Evolutionary conservation across 2,888 invertebrate species (phyloP).

Genomic region (Halocaridina rubra): DNA sequence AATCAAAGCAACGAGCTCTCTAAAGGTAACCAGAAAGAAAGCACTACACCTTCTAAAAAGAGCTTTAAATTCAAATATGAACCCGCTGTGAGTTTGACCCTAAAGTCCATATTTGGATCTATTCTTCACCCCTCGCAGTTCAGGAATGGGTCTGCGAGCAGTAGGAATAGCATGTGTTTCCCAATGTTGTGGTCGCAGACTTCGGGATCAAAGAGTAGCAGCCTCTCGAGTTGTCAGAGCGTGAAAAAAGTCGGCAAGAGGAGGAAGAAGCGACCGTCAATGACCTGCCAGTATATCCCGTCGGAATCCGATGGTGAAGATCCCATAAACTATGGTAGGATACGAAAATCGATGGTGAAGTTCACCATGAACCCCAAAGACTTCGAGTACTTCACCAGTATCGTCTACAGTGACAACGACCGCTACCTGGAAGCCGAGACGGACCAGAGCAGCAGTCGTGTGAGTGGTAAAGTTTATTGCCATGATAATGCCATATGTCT

Average conservation of each 20-base stretch:
- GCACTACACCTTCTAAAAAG: not conserved
- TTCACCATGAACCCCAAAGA: conserved; percentile 52
- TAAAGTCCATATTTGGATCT: conserved; percentile 31
- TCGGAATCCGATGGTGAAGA: conserved; percentile 49
- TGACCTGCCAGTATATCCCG: not conserved
- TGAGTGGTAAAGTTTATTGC: not conserved
- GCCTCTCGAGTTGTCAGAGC: conserved; percentile 44
- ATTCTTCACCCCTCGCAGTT: not conserved
- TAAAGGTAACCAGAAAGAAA: not conserved
- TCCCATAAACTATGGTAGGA: not conserved
- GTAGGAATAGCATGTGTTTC: not conserved
- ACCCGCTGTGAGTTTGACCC: conserved; percentile 6
- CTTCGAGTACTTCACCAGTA: conserved; percentile 45
- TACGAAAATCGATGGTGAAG: conserved; percentile 31
- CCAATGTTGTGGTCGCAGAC: conserved; percentile 30
- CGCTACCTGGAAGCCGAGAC: conserved; percentile 5
- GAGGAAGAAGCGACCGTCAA: conserved; percentile 17
- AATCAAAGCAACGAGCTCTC: too few relatives aligned
- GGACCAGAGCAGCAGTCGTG: not conserved
- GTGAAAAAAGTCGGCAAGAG: conserved; percentile 27
- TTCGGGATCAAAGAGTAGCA: conserved; percentile 38
- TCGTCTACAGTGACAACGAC: conserved; percentile 45
- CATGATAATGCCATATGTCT: conserved; percentile 10
- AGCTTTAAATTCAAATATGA: not conserved
- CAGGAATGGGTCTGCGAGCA: not conserved